These are phyloP conservation scores for Lomographa bimaculata DNA, from an alignment of 2,888 invertebrate genomes.

Conservation along the genomic window DNA sequence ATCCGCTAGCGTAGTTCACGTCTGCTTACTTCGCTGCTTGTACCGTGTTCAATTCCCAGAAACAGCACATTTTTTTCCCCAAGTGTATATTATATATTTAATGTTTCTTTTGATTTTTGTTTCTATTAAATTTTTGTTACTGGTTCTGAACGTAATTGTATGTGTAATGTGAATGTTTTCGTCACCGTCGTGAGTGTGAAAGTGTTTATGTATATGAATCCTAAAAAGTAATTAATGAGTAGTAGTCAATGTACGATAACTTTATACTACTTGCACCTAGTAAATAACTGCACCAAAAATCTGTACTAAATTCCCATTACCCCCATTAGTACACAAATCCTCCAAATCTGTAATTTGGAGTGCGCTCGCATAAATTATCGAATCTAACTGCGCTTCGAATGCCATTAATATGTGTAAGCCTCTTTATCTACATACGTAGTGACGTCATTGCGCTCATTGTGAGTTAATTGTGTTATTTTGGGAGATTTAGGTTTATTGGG, in stretches of 20 bases:
- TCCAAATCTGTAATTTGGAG: conserved; percentile 35
- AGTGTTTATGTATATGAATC: neutral
- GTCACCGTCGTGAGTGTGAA: too few species aligned
- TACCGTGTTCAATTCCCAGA: too few species aligned
- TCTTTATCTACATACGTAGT: conserved; percentile 51
- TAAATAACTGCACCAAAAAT: conserved; percentile 5
- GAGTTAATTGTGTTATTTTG: conserved; percentile 7
- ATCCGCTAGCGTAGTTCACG: too few species aligned
- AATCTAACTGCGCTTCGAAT: conserved; percentile 24
- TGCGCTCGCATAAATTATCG: conserved; percentile 34
- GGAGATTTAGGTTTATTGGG: conserved; percentile 11
- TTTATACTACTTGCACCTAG: neutral
- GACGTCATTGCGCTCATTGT: conserved; percentile 26
- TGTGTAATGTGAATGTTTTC: too few species aligned
- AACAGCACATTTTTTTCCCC: too few species aligned
- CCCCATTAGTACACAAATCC: conserved; percentile 27
- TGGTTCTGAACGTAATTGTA: too few species aligned
- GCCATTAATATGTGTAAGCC: conserved; percentile 71
- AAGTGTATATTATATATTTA: too few species aligned
- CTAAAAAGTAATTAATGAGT: too few species aligned
- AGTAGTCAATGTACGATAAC: neutral
- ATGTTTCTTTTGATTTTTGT: too few species aligned
- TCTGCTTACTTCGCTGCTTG: too few species aligned
- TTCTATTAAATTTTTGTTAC: too few species aligned
- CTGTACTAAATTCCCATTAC: conserved; percentile 14